phyloP scores from a whole-genome alignment of 1,140 invertebrate species.

The Papilio dardanus region DNA sequence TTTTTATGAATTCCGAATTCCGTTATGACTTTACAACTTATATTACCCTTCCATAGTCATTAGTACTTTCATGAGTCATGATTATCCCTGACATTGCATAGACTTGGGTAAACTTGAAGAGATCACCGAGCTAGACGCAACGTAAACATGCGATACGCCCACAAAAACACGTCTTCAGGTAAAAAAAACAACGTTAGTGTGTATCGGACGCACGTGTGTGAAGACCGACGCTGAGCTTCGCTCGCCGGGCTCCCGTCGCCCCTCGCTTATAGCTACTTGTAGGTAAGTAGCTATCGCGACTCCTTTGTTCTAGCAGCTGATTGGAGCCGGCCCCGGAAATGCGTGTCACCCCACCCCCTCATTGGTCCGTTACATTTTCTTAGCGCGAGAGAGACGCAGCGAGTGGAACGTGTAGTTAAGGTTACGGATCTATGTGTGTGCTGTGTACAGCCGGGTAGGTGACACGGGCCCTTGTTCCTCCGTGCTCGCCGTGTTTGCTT shows the following conservation, averaged over 20 bases:
- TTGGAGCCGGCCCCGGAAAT: constrained; percentile 81
- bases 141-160: constrained; percentile 60
- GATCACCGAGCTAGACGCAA: constrained; percentile 61
- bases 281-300: constrained; percentile 79
- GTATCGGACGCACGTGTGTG: constrained; percentile 64
- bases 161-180: constrained; percentile 65
- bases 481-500: constrained; percentile 47
- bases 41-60: neutral
- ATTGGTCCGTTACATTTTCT: constrained; percentile 82
- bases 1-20: neutral
- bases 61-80: constrained; percentile 44
- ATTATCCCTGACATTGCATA: constrained; percentile 61
- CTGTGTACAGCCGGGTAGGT: constrained; percentile 72
- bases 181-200: constrained; percentile 62
- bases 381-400: constrained; percentile 78
- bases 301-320: constrained; percentile 82
- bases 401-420: constrained; percentile 76
- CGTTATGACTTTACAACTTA: neutral
- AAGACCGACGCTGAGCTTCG: constrained; percentile 55
- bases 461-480: constrained; percentile 66
- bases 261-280: constrained; percentile 77
- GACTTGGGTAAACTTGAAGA: constrained; percentile 64
- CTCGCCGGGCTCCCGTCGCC: constrained; percentile 56
- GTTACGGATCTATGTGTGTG: constrained; percentile 72
- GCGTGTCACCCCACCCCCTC: constrained; percentile 81